Evolutionary conservation across 2,113 vertebrate genomes (phyloP), one percentile per base, ranked within the genome.

Genomic region (Oncorhynchus mykiss): DNA sequence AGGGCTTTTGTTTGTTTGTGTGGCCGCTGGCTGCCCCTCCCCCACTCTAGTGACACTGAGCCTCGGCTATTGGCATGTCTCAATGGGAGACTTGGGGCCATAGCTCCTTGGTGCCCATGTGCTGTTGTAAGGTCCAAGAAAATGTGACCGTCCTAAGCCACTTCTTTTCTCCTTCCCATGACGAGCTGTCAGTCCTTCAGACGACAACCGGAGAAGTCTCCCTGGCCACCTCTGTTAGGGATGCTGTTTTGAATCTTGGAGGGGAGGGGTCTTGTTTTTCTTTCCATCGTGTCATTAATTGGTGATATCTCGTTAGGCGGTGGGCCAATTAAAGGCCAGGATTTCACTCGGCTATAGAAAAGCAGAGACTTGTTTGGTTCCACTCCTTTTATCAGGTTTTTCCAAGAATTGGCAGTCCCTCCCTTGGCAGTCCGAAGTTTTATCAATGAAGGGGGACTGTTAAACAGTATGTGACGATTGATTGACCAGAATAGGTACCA

Each of bases 11-110:
- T 82, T 79, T 72, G n/a, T 66, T 82, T 77, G 80, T 82, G 78
- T 72, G n/a, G 3, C 34, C 64, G 1, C 51, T 54, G 51, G 16
- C 16, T 14, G 12, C 29, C 29, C 29, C 29, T 5, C 4, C 29
- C 29, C 54, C 31, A 81, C 73, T 11, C 24, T 77, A 9, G 80
- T 65, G 86, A 87, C 80, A 89, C 82, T 13, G 71, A 81, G 67
- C 76, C 70, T 60, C 57, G 14, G 74, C 67, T 71, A 77, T 81
- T 67, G 65, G n/a, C 72, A 24, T 5, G 1, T 31, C 69, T 80
- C 75, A 82, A 78, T 66, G 71, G 62, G 22, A 72, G 31, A 39
- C 78, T 73, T 75, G 48, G 27, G 39, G 54, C 62, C 69, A 27
- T 77, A 78, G 3, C 51, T 77, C 79, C 68, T 77, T 67, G 54